phyloP scores from a whole-genome alignment of 2,888 invertebrate species.

The Agrotis puta region DNA sequence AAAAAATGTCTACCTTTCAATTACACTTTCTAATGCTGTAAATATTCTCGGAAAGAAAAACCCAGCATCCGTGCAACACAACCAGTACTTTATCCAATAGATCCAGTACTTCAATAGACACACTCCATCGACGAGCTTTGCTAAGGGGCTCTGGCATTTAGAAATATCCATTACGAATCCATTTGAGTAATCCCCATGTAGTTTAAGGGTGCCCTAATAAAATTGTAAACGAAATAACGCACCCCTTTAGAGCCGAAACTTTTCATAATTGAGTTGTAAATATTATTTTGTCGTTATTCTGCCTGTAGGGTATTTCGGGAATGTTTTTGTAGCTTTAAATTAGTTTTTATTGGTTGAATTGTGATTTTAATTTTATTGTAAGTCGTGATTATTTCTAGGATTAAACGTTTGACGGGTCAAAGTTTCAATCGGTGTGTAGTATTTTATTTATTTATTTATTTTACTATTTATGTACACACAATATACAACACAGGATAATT shows the following conservation, averaged over 20 bases:
- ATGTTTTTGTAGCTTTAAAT: slow-evolving; percentile 26
- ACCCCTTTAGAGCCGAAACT: slow-evolving; percentile 59
- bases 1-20: too few species aligned
- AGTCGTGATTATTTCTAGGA: not conserved
- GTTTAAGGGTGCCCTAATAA: slow-evolving; percentile 71
- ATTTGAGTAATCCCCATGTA: slow-evolving; percentile 77
- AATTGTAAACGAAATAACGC: slow-evolving; percentile 70
- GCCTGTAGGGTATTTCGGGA: slow-evolving; percentile 24
- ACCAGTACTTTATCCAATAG: not conserved
- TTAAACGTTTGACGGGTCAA: not conserved
- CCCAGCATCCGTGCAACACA: not conserved
- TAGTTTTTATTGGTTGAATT: slow-evolving; percentile 18
- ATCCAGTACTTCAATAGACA: slow-evolving; percentile 35
- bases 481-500: too few species aligned
- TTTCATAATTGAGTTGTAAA: slow-evolving; percentile 65
- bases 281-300: slow-evolving; percentile 58
- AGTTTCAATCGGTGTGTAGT: too few species aligned
- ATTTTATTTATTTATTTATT: too few species aligned
- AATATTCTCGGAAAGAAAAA: not conserved
- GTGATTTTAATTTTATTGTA: slow-evolving; percentile 9
- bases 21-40: too few species aligned
- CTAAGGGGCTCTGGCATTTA: slow-evolving; percentile 70
- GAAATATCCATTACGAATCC: slow-evolving; percentile 76
- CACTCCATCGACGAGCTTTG: slow-evolving; percentile 38
- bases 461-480: too few species aligned